A percentile compares a stretch with the other conserved stretches of the same genome.
Conservation (phyloP, 2,113 vertebrate species). For the Phalacrocorax brasilianus region DNA sequence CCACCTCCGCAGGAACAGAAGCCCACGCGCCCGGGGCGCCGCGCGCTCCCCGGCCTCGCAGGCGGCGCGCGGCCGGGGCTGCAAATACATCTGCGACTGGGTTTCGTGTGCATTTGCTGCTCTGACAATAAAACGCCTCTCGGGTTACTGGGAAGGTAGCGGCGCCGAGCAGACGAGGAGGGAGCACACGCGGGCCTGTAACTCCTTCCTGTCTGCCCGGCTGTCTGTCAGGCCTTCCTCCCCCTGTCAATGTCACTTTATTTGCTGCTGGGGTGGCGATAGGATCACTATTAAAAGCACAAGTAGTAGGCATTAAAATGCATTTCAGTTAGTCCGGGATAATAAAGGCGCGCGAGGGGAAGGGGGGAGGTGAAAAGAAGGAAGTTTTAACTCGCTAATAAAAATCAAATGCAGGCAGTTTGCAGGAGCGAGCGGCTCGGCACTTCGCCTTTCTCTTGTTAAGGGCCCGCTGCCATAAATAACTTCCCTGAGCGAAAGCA, state of each 20-base stretch:
- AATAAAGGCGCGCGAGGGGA: constrained; percentile 71
- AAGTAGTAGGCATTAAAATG: constrained; percentile 76
- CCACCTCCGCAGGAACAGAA: not conserved
- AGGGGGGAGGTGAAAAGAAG: constrained; percentile 75
- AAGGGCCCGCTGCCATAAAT: constrained; percentile 83
- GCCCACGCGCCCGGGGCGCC: rapidly evolving
- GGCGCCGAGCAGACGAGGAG: constrained; percentile 33
- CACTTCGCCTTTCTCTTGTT: constrained; percentile 81
- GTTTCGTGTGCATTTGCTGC: not conserved
- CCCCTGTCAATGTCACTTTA: constrained; percentile 38
- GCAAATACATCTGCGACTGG: not conserved
- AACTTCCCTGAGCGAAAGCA: constrained; percentile 80
- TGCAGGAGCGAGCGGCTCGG: constrained; percentile 78
- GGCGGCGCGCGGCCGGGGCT: not conserved
- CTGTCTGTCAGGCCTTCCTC: constrained; percentile 45
- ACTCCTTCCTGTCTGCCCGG: constrained; percentile 58
- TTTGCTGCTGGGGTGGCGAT: constrained; percentile 52
- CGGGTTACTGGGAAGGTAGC: constrained; percentile 46
- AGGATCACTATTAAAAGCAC: constrained; percentile 65
- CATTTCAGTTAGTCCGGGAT: constrained; percentile 76
- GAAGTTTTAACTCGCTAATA: constrained; percentile 86
- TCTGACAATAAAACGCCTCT: constrained; percentile 36
- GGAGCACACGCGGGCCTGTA: not conserved
- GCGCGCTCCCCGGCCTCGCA: not conserved
- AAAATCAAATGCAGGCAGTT: constrained; percentile 86